Base-by-base conservation (phyloP, 2,113 vertebrate species). In the Stegostoma tigrinum region DNA sequence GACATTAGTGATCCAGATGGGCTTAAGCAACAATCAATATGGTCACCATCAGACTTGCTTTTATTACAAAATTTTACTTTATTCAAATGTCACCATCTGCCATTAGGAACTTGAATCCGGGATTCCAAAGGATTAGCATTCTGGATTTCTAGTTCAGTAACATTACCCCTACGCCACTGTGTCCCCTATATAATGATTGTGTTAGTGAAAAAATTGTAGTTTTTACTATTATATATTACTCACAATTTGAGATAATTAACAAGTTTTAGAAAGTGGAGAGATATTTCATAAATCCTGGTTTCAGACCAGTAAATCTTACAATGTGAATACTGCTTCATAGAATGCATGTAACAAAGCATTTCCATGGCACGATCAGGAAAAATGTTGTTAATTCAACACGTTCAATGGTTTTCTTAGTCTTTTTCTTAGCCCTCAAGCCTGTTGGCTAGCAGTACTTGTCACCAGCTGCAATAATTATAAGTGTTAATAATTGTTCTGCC, bases 371-470 rank as follows among this genome's bases (percentile, higher is more conserved):
- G 14, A 48, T 72, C 67, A 52, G 94, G 34, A 52, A 95, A 52
- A 34, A 12, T 45, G 52, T 95, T 95, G 94, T 75, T 75, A 72
- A 75, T 95, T 68, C 72, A 70, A 52, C 23, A 75, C 5, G 38
- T 7, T 15, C 1, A 42, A 34, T 70, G 34, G 42, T 95, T 24
- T 72, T 72, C 45, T 27, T 52, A 14, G 45, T 42, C 27, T 95
- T 75, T 72, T 72, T 15, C 42, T 52, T 15, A 45, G 15, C 75
- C 24, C 61, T 45, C 64, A 67, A 45, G n/a, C 61, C 45, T 72
- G 67, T 42, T 95, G 67, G 94, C 68, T 75, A 23, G 66, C 67
- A 52, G 67, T 95, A 45, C 94, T 95, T 95, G 94, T 48, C 68
- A 72, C 94, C 27, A 72, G 30, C 68, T 95, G 68, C 52, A 72